These are phyloP conservation scores for Phortica magna DNA, from an alignment of 2,888 invertebrate species.

Conservation along the genomic window DNA sequence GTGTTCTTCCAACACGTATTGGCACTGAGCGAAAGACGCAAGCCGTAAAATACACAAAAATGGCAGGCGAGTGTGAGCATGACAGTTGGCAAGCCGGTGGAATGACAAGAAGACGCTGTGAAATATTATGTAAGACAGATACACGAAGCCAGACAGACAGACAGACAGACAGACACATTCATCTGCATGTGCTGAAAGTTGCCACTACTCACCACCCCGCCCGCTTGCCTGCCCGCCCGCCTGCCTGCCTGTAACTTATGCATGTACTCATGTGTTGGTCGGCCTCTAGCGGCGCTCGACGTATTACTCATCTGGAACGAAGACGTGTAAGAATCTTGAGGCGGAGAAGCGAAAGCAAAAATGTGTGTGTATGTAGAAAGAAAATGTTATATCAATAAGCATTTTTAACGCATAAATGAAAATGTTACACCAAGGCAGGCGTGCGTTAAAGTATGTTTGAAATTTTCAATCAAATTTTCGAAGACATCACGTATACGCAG, in stretches of 20 bases:
- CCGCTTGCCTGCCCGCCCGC: too few relatives aligned
- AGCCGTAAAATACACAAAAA: too few relatives aligned
- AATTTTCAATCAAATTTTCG: slow-evolving; percentile 69
- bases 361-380: slow-evolving; percentile 22
- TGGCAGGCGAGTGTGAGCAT: too few relatives aligned
- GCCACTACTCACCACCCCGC: too few relatives aligned
- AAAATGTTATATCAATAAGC: slow-evolving; percentile 56
- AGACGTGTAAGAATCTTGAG: not conserved
- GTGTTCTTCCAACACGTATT: too few relatives aligned
- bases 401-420: slow-evolving; percentile 59
- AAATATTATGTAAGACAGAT: too few relatives aligned
- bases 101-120: too few relatives aligned
- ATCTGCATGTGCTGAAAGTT: not conserved
- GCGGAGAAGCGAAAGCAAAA: not conserved
- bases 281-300: slow-evolving; percentile 3
- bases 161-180: not conserved
- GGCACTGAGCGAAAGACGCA: too few relatives aligned
- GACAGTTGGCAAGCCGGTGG: too few relatives aligned
- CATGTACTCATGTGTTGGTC: not conserved
- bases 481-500: slow-evolving; percentile 67
- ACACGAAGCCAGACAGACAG: not conserved
- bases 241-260: too few relatives aligned
- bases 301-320: slow-evolving; percentile 3
- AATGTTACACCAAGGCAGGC: slow-evolving; percentile 43
- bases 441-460: slow-evolving; percentile 52